A percentile compares a stretch with the other conserved stretches of the same genome.
These are phyloP conservation scores for Xiphias gladius DNA, from an alignment of 2,113 vertebrate genomes.

Conservation along the genomic window DNA sequence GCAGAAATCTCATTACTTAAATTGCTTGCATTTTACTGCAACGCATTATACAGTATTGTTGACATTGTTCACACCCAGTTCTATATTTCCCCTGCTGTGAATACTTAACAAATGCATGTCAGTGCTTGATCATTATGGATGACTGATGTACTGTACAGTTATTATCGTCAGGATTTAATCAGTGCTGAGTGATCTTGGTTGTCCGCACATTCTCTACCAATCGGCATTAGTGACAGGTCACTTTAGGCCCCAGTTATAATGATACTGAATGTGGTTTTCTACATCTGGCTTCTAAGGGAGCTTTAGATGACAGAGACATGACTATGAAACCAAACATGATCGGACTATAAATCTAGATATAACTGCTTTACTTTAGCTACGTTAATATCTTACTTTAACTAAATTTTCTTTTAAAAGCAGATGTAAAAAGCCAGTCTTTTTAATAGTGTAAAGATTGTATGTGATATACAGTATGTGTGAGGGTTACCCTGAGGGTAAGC, in stretches of 20 bases:
- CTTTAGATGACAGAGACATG: conserved; percentile 22
- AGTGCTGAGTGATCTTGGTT: conserved; percentile 68
- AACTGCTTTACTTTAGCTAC: not conserved
- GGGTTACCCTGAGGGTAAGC: conserved; percentile 14
- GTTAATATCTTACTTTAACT: not conserved
- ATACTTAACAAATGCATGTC: conserved; percentile 72
- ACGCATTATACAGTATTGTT: conserved; percentile 50
- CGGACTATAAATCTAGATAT: not conserved
- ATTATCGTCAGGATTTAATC: conserved; percentile 76
- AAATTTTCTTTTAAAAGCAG: conserved; percentile 23
- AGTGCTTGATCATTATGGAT: conserved; percentile 67
- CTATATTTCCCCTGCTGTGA: conserved; percentile 51
- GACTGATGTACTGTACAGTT: conserved; percentile 64
- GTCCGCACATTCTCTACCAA: conserved; percentile 55
- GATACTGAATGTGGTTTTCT: conserved; percentile 27
- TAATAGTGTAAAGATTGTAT: not conserved
- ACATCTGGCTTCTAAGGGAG: conserved; percentile 25
- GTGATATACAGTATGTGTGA: not conserved
- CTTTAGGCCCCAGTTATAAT: conserved; percentile 17
- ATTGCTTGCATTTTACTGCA: conserved; percentile 53
- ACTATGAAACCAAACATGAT: not conserved
- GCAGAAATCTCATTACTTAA: conserved; percentile 56
- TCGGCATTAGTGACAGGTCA: conserved; percentile 68
- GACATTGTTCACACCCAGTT: conserved; percentile 53
- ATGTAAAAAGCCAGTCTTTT: conserved; percentile 6